phyloP scores from a whole-genome alignment of 2,888 invertebrate species.

The Hypena proboscidalis region DNA sequence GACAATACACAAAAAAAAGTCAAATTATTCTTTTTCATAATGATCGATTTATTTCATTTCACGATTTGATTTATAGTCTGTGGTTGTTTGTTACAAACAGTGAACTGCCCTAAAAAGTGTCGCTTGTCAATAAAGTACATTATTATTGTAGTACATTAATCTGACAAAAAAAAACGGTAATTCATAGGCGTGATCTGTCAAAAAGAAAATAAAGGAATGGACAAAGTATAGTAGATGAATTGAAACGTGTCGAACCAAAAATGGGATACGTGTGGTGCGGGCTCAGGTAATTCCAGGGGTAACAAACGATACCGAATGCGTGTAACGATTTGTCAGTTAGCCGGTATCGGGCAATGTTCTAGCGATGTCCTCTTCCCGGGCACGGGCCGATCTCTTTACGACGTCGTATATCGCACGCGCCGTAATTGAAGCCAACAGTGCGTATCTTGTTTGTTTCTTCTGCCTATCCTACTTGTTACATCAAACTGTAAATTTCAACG shows the following conservation, averaged over 20 bases:
- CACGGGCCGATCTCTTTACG: constrained; percentile 50
- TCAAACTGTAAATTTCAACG: constrained; percentile 54
- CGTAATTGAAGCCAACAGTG: constrained; percentile 61
- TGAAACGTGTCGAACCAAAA: constrained; percentile 36
- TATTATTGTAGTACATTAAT: no score
- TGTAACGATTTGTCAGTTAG: constrained; percentile 43
- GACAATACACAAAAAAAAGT: no score
- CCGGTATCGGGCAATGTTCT: constrained; percentile 28
- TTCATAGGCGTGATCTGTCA: no score
- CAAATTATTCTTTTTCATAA: no score
- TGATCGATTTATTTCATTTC: no score
- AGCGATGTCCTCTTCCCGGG: constrained; percentile 21
- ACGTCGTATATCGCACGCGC: constrained; percentile 51
- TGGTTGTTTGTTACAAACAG: no score
- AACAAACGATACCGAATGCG: constrained; percentile 39
- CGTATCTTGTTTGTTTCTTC: constrained; percentile 60
- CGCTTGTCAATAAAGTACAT: no score
- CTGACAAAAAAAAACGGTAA: no score
- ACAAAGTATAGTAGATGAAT: no score
- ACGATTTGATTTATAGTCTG: no score
- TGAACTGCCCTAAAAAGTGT: no score
- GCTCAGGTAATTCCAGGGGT: constrained; percentile 34
- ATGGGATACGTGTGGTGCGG: constrained; percentile 27
- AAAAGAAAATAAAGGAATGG: no score
- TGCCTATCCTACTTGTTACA: constrained; percentile 52